Base-by-base conservation (phyloP, 2,888 invertebrate genomes). In the Athalia cordata region DNA sequence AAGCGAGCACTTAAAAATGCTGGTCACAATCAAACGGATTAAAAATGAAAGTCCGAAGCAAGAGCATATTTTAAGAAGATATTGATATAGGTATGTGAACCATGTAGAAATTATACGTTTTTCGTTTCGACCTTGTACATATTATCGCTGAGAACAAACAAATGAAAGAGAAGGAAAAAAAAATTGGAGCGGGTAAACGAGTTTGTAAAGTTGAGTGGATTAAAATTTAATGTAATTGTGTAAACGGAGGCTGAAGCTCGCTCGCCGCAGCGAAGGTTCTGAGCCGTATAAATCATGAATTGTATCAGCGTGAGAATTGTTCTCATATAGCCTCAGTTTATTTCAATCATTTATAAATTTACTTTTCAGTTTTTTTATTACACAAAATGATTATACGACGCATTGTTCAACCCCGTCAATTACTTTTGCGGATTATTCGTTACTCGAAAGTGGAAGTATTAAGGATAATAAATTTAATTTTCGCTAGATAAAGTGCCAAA, bases 261-360 rank as follows among this genome's bases (percentile, higher is more conserved):
- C 7, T 29, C 52, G 11, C 52, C 11, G 52, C 11, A 9, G 8
- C 52, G 7, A 7, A 7, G 52, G 52, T 52, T 11, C 52, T 52
- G 11, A 52, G 52, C 11, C 52, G 52, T 66, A 66, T 66, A 66
- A 66, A 66, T 66, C 66, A 66, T 49, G 66, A 66, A 66, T 66
- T 66, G 13, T 52, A 68, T 68, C 55, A 68, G 68, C 68, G 68
- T 68, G 68, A 57, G 72, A 72, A 72, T 72, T 59, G 59, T 72
- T 72, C 72, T 59, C 57, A 72, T 29, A 29, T 72, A 72, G 45
- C 57, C 52, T 72, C 72, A 50, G 72, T 57, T 72, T 59, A 59
- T 72, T 72, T 47, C 72, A 59, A 59, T 72, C 72, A 59, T 72
- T 59, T 15, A 13, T 11, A 59, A 52, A 47, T 45, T 45, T 45